Base-by-base conservation (phyloP, 2,797 vertebrate genomes). In the Sebastes variabilis region DNA sequence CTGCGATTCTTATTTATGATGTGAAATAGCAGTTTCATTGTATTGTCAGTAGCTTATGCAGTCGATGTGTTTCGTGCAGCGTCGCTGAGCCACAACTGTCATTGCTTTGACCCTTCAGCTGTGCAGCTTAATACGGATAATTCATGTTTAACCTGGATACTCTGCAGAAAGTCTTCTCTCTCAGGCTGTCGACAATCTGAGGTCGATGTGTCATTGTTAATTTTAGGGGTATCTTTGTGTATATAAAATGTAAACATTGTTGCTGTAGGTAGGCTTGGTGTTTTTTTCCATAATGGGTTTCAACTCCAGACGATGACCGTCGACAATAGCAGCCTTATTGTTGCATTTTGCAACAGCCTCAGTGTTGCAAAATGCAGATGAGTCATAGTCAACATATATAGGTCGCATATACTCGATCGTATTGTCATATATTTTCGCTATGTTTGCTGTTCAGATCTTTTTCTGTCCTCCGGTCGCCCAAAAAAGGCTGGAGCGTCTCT, bases 81-180 rank as follows among this genome's bases (percentile, higher is more conserved):
- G 84, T 87, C 81, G 83, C 67, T 90, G 91, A 95, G 89, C 90
- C 89, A 84, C 87, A 90, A 74, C 94, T 96, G 95, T 96, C 95
- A 96, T 96, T 96, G 95, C 95, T 89, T 55, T 96, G 94, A 96
- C 95, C 96, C 95, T 88, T 93, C 84, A 86, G 92, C 88, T 92
- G 89, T 42, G 32, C 16, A 81, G 93, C 88, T 95, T 94, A 94
- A 94, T 52, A 85, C 85, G 85, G 94, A 94, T 94, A 93, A 95
- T 93, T 94, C 91, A 93, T 92, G 87, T 93, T 87, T 90, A 94
- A 86, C 93, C 93, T 89, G 89, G 89, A 91, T 93, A 83, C 29
- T 60, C 75, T 65, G 29, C 72, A 66, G 27, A 83, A 80, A 83
- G 83, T 75, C 75, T 34, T 61, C 61, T 58, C 38, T 56, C 59